phyloP scores from a whole-genome alignment of 35 echinoderm and acorn worm genomes.

The Nesometra sesokonis region DNA sequence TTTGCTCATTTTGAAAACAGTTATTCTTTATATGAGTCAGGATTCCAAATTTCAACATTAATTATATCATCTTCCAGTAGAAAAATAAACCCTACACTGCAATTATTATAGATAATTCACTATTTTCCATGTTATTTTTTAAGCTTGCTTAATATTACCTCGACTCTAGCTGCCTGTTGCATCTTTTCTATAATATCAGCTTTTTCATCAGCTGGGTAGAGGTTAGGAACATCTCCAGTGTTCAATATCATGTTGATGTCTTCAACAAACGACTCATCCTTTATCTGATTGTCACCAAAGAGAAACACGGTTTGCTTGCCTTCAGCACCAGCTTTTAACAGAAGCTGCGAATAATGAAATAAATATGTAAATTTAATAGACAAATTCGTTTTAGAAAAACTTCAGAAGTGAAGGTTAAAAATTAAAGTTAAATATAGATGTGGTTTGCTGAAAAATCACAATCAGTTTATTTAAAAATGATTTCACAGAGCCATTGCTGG shows the following conservation, averaged over 20 bases:
- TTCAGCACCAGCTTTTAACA: conserved; percentile 73
- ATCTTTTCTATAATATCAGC: conserved; percentile 98
- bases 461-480: not conserved
- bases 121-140: too few species aligned
- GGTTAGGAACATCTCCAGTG: conserved; percentile 87
- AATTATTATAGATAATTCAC: too few species aligned
- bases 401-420: too few species aligned
- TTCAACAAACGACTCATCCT: conserved; percentile 96
- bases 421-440: too few species aligned
- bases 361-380: too few species aligned
- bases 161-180: conserved; percentile 72
- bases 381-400: too few species aligned
- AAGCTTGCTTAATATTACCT: conserved; percentile 25
- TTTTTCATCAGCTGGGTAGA: conserved; percentile 83
- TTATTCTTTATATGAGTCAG: too few species aligned
- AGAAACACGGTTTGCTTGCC: conserved; percentile 88
- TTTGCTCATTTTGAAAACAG: too few species aligned
- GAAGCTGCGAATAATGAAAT: conserved; percentile 34
- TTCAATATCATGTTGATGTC: conserved; percentile 97
- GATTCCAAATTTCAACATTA: too few species aligned
- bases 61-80: too few species aligned
- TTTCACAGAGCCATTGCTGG: too few species aligned
- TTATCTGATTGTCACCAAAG: conserved; percentile 95
- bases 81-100: too few species aligned
- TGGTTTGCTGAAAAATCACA: not conserved